Conservation (phyloP, 2,797 vertebrate species). For the Poecilia gillii region DNA sequence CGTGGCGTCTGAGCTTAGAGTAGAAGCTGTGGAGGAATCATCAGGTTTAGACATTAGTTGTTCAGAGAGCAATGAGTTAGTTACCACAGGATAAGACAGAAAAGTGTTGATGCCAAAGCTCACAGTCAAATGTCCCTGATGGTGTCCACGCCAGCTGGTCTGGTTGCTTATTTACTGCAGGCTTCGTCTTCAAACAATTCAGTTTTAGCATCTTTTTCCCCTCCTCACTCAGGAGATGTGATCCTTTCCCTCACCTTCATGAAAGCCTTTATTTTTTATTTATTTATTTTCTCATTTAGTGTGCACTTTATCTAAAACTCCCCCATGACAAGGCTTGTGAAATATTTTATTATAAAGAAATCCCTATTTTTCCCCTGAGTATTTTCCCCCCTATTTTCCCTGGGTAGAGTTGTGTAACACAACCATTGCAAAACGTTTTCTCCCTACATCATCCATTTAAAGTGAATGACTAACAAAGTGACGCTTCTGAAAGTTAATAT, state of each 20-base stretch:
- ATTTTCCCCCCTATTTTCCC: background rate
- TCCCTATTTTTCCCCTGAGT: background rate
- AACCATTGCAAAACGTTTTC: slow-evolving; percentile 1
- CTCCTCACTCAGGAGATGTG: slow-evolving; percentile 44
- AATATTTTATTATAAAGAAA: background rate
- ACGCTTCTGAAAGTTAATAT: slow-evolving; percentile 35
- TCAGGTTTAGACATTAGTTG: background rate
- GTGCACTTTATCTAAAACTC: slow-evolving; percentile 47
- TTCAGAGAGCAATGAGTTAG: background rate
- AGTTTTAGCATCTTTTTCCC: slow-evolving; percentile 31
- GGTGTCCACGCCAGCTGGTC: background rate
- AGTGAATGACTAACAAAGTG: slow-evolving; percentile 31
- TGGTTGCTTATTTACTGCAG: slow-evolving; percentile 31
- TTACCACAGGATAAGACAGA: background rate
- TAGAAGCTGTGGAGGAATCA: slow-evolving; percentile 5
- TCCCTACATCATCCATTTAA: slow-evolving; percentile 39
- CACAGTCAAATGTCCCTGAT: background rate
- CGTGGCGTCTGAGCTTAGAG: background rate
- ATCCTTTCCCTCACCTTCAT: slow-evolving; percentile 44
- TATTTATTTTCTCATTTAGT: slow-evolving; percentile 29
- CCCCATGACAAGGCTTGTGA: background rate
- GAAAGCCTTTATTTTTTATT: slow-evolving; percentile 42
- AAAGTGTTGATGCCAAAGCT: background rate
- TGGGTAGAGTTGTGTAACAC: background rate
- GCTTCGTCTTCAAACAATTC: slow-evolving; percentile 26